These are phyloP conservation scores for Toxotes chatareus DNA, from an alignment of 2,113 vertebrate genomes.

Conservation along the genomic window DNA sequence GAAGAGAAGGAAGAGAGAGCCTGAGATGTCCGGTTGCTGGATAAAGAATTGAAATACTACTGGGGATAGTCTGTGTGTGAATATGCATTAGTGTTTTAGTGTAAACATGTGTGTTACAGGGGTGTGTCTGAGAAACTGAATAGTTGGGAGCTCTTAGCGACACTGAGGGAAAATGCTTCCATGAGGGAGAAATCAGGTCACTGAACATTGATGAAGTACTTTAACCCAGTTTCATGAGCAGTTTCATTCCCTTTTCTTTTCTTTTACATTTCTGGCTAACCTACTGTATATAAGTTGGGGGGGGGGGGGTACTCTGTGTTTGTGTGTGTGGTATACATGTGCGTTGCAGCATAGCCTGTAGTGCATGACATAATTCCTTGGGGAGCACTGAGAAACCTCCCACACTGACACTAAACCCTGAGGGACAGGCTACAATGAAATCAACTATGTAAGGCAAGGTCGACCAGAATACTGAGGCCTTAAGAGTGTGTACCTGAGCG, in stretches of 20 bases:
- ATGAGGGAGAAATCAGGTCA: conserved; percentile 71
- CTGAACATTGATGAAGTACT: conserved; percentile 51
- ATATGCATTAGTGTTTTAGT: conserved; percentile 3
- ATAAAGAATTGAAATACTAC: not conserved
- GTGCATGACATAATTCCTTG: conserved; percentile 39
- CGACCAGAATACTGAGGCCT: conserved; percentile 15
- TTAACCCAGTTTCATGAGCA: conserved; percentile 56
- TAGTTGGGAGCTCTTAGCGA: conserved; percentile 31
- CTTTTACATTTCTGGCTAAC: conserved; percentile 16
- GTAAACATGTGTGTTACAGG: conserved; percentile 3
- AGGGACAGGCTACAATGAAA: not conserved
- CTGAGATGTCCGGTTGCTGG: not conserved
- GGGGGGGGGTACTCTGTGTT: conserved; percentile 6
- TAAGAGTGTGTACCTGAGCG: not conserved
- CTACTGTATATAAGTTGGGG: conserved; percentile 4
- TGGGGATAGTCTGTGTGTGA: not conserved
- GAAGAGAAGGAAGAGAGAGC: not conserved
- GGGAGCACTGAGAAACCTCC: not conserved
- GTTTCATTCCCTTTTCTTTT: conserved; percentile 9
- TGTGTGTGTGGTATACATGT: conserved; percentile 16
- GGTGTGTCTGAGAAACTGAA: conserved; percentile 21
- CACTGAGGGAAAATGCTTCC: conserved; percentile 50
- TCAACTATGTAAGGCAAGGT: conserved; percentile 29
- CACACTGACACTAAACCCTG: conserved; percentile 21
- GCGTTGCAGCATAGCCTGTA: not conserved